phyloP scores from a whole-genome alignment of 2,888 invertebrate species.

The Aleiodes leptofemur region DNA sequence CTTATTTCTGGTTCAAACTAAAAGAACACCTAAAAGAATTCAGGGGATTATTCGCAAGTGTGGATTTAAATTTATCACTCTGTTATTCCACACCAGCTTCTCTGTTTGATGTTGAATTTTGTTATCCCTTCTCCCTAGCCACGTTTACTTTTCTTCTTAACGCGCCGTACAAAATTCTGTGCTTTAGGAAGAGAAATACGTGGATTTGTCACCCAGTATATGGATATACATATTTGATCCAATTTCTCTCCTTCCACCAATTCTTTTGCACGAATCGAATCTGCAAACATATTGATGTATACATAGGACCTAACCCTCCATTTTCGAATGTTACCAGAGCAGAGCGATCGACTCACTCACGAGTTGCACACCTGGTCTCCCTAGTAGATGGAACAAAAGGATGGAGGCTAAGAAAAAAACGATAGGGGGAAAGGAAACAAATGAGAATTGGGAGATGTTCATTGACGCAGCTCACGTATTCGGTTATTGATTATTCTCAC shows the following conservation, averaged over 20 bases:
- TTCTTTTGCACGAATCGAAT: slow-evolving; percentile 13
- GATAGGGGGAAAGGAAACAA: slow-evolving; percentile 14
- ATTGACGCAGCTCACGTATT: slow-evolving; percentile 25
- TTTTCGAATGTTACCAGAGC: slow-evolving; percentile 41
- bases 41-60: no score
- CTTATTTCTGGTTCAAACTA: slow-evolving; percentile 14
- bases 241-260: slow-evolving; percentile 24
- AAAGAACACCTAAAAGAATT: no score
- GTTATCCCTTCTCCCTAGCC: no score
- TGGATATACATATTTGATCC: slow-evolving; percentile 33
- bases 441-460: slow-evolving; percentile 48
- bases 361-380: slow-evolving; percentile 50
- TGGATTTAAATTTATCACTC: no score
- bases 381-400: slow-evolving; percentile 37
- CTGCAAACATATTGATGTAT: slow-evolving; percentile 25
- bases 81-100: no score
- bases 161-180: neutral
- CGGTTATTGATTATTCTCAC: slow-evolving; percentile 22
- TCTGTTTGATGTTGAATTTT: no score
- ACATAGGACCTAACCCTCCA: slow-evolving; percentile 18
- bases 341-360: slow-evolving; percentile 50
- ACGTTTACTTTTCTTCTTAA: no score
- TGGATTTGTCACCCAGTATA: slow-evolving; percentile 27
- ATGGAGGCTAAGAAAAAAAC: slow-evolving; percentile 8
- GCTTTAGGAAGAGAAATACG: slow-evolving; percentile 52